Base-by-base conservation (phyloP, 1,140 invertebrate genomes). In the Anastatus disparis region DNA sequence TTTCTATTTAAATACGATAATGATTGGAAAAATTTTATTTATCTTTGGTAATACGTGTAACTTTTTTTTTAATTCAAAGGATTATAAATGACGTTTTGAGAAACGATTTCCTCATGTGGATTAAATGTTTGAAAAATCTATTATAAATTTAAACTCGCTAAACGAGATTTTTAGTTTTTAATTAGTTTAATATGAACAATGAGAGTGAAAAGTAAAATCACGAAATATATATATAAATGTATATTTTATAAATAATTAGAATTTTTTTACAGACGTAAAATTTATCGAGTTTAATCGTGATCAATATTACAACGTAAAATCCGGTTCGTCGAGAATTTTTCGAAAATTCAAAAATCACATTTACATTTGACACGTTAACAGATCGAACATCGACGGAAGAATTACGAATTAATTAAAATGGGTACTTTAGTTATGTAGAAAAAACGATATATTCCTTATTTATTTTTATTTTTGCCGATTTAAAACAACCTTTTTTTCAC, bases 91-190 rank as follows among this genome's bases (percentile, higher is more conserved):
- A 61, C 31, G 22, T n/a, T 2, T 70, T 17, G 48, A 70, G 48
- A 70, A 70, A 68, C 42, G 22, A 68, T 68, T 68, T 59, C 9
- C 56, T 53, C 31, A 31, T 44, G n/a, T 20, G 20, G 40, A 12
- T 59, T 48, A 35, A 67, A 67, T 27, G 40, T 58, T 55, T 66
- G 44, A 52, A 68, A 68, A 68, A 52, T 61, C 40, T 68, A 48
- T 31, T 6, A 46, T 35, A 67, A 58, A 48, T 59, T 48, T 52
- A 15, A 17, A 13, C 35, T 58, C 29, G 38, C 53, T 48, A 38
- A 58, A 66, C 38, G 52, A 66, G 52, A 53, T 8, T 24, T 27
- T 53, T 15, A 58, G 15, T 15, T 38, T 58, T 35, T 44, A 9
- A n/a, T n/a, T n/a, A n/a, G n/a, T n/a, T n/a, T n/a, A n/a, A n/a